phyloP scores from a whole-genome alignment of 2,888 invertebrate genomes.

The Strigamia transsilvanica region DNA sequence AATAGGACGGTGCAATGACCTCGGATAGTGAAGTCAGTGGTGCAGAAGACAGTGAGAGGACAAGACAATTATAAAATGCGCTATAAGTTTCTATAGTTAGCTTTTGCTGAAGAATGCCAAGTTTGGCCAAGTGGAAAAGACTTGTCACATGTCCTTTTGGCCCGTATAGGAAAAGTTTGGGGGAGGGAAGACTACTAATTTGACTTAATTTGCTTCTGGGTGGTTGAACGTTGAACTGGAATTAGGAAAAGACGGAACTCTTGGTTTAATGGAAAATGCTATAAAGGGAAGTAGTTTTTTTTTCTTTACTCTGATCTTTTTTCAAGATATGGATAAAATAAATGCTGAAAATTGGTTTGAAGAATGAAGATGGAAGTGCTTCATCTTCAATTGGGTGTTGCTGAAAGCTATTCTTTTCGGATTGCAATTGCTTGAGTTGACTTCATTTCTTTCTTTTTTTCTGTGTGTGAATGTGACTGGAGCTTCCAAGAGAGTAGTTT shows the following conservation, averaged over 20 bases:
- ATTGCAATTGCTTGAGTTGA: background rate
- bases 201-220: constrained; percentile 44
- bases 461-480: background rate
- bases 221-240: constrained; percentile 40
- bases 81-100: constrained; percentile 42
- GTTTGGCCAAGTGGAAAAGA: constrained; percentile 42
- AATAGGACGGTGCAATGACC: constrained; percentile 38
- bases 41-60: constrained; percentile 39
- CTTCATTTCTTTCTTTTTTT: background rate
- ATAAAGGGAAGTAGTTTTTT: background rate
- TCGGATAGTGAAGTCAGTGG: constrained; percentile 22
- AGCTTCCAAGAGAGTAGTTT: background rate
- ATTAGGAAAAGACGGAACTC: constrained; percentile 23
- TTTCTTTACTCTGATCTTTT: background rate
- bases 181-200: constrained; percentile 21
- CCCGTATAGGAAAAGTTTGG: constrained; percentile 30
- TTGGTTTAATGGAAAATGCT: constrained; percentile 34
- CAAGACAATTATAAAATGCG: constrained; percentile 44
- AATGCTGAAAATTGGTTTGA: constrained; percentile 15
- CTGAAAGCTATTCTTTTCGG: constrained; percentile 4
- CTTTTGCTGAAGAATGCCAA: constrained; percentile 40
- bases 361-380: background rate
- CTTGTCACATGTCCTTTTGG: constrained; percentile 44
- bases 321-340: background rate
- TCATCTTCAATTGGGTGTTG: background rate